Evolutionary conservation across 2,113 vertebrate species (phyloP).

Genomic region (Zosterops lateralis): DNA sequence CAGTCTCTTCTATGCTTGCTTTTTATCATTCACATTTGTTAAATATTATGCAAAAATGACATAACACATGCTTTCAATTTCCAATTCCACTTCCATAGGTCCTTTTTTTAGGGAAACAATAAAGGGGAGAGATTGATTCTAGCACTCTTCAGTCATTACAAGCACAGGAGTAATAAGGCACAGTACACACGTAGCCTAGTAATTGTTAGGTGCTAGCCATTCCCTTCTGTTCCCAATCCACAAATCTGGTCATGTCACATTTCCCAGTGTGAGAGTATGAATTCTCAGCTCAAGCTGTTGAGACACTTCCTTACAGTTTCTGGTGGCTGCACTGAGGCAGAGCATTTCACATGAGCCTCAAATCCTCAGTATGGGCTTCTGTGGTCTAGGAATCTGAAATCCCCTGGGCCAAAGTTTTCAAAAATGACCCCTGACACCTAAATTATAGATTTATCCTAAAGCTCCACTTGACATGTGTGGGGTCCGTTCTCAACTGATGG

Average conservation of each 20-base stretch:
- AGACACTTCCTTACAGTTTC: not conserved
- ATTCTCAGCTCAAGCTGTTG: constrained; percentile 40
- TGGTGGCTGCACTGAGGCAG: not conserved
- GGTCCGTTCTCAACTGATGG: not conserved
- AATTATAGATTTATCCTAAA: not conserved
- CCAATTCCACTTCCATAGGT: not conserved
- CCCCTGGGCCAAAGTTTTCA: not conserved
- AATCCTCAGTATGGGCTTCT: not conserved
- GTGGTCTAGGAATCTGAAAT: not conserved
- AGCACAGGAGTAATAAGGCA: not conserved
- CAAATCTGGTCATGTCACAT: constrained; percentile 33
- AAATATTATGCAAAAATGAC: not conserved
- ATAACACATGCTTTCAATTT: not conserved
- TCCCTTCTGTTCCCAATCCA: constrained; percentile 45
- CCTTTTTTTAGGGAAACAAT: not conserved
- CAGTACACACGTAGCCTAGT: not conserved
- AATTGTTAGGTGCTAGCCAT: constrained; percentile 21
- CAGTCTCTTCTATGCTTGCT: not conserved
- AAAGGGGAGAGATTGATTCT: not conserved
- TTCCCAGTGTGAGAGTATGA: constrained; percentile 18
- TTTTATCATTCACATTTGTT: not conserved
- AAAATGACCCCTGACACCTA: not conserved
- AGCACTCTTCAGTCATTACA: not conserved
- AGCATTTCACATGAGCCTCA: not conserved
- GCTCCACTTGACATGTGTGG: not conserved